Percentiles rank a stretch among this genome's conserved stretches.
phyloP scores from a whole-genome alignment of 1,140 invertebrate genomes.

The Drosophila insularis region DNA sequence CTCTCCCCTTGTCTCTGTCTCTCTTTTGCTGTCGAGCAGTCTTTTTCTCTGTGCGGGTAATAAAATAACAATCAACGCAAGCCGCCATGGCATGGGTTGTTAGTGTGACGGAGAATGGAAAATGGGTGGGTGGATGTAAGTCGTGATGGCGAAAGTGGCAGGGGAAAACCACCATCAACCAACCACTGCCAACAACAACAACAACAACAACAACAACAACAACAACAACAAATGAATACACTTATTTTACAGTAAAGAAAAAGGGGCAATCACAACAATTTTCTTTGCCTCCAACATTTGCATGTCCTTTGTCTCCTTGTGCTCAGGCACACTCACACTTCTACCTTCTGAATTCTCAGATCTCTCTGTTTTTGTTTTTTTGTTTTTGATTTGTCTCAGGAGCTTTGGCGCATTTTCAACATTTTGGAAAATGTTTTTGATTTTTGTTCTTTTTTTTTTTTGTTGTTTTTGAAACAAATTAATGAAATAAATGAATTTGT shows the following conservation, averaged over 20 bases:
- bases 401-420: constrained; percentile 43
- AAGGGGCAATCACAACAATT: constrained; percentile 4
- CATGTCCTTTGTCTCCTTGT: neutral
- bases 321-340: neutral
- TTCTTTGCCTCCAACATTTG: neutral
- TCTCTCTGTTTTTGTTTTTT: constrained; percentile 5
- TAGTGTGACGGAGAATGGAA: neutral
- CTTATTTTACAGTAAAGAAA: neutral
- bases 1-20: too few species aligned
- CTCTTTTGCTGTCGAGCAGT: too few species aligned
- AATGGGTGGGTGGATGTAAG: too few species aligned
- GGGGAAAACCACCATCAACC: neutral
- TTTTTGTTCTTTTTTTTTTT: constrained; percentile 10
- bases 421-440: constrained; percentile 32
- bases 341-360: neutral
- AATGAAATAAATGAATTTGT: constrained; percentile 74
- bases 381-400: constrained; percentile 14
- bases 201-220: neutral
- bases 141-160: too few species aligned
- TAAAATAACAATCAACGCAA: constrained; percentile 79
- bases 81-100: constrained; percentile 45
- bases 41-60: constrained; percentile 46
- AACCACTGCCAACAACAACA: neutral
- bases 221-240: constrained; percentile 1
- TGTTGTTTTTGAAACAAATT: constrained; percentile 44